A percentile compares a stretch with the other conserved stretches of the same genome.
Conservation (phyloP, 2,797 vertebrate species). For the Muscicapa striata region DNA sequence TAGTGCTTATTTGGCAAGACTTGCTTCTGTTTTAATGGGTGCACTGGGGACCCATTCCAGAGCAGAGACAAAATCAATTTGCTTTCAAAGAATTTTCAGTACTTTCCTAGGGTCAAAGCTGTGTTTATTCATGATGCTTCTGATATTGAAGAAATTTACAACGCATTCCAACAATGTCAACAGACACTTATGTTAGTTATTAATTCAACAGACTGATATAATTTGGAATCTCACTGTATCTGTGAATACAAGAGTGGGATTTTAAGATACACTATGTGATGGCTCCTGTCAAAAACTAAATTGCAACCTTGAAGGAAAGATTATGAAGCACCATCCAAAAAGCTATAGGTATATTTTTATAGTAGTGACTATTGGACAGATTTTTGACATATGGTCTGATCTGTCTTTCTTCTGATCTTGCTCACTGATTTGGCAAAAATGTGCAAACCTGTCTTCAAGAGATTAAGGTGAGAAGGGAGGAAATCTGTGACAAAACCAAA, state of each 20-base stretch:
- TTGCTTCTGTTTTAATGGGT: neutral
- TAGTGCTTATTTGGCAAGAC: neutral
- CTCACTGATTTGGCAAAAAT: neutral
- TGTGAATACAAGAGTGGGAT: neutral
- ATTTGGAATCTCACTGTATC: neutral
- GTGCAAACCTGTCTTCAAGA: neutral
- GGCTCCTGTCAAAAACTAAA: neutral
- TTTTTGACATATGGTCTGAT: neutral
- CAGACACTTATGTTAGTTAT: neutral
- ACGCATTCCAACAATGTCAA: conserved; percentile 1
- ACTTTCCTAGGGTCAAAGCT: neutral
- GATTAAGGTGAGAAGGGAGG: neutral
- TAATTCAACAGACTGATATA: neutral
- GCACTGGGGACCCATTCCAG: neutral
- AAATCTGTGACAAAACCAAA: neutral
- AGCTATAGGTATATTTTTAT: neutral
- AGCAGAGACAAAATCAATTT: neutral
- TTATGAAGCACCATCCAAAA: neutral
- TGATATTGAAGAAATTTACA: neutral
- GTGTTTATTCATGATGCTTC: neutral
- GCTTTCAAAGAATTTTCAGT: conserved; percentile 38
- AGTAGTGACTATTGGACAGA: neutral
- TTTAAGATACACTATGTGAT: neutral
- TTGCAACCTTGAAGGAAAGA: neutral
- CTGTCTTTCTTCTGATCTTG: neutral